Base-by-base conservation (phyloP, 2,113 vertebrate species). In the Sterna hirundo region DNA sequence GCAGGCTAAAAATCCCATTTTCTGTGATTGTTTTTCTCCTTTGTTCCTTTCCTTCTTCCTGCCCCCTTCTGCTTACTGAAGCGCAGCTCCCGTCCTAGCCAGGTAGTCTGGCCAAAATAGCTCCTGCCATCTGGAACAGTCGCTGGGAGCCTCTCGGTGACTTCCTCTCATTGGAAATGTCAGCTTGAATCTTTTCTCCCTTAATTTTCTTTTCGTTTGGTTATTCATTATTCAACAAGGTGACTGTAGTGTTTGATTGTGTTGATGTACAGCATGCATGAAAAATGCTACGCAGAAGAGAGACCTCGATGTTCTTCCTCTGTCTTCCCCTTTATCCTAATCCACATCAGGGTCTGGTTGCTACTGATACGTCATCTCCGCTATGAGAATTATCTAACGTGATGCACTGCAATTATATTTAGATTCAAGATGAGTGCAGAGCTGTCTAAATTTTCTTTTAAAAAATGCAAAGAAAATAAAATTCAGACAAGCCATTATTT, bases 61-160 rank as follows among this genome's bases (percentile, higher is more conserved):
- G 81, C 60, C 78, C 77, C 66, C 81, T 79, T 52, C 54, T 93
- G 91, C 71, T 91, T 69, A 34, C 84, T 62, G 60, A n/a, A 78
- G 52, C 47, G 77, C 27, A 1, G 80, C 93, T 95, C 93, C 78
- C 1, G 5, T 86, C 70, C 96, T 38, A 81, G 94, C 91, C 93
- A 96, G 96, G 93, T 83, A 93, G 92, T 85, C 92, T 94, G 96
- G 96, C 96, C 93, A 96, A 94, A 96, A 95, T 95, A 97, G 93
- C 95, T 96, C 58, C 88, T 94, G 96, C 96, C 96, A 97, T 96
- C 97, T 96, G 95, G 93, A 96, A 23, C 75, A 88, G 94, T 70
- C 71, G 5, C 90, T 69, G 3, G 44, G 93, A 96, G 62, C 75
- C 90, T 91, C 87, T 61, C 5, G 0, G 78, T 90, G 90, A 79